Conservation (phyloP, 2,888 invertebrate genomes). For the Hipparchia semele region DNA sequence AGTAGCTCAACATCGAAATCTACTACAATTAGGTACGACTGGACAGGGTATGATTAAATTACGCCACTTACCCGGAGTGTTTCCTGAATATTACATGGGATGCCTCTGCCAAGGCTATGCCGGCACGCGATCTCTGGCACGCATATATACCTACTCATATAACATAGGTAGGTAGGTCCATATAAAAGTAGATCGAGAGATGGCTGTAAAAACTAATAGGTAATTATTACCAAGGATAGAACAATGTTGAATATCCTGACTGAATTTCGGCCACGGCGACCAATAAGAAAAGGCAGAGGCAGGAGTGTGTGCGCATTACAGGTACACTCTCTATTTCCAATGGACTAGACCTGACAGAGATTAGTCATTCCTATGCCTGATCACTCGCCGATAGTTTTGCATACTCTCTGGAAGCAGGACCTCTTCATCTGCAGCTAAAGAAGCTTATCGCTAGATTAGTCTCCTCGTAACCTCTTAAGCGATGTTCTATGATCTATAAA, state of each 20-base stretch:
- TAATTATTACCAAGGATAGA: not conserved
- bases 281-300: too few species aligned
- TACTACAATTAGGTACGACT: constrained; percentile 76
- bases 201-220: not conserved
- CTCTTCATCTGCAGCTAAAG: too few species aligned
- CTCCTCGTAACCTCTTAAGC: too few species aligned
- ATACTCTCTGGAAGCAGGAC: too few species aligned
- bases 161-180: constrained; percentile 19
- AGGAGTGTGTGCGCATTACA: too few species aligned
- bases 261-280: too few species aligned
- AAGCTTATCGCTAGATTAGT: too few species aligned
- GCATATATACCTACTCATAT: constrained; percentile 53
- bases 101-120: constrained; percentile 77
- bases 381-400: too few species aligned
- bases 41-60: constrained; percentile 81
- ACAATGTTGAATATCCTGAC: not conserved
- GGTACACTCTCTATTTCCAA: too few species aligned
- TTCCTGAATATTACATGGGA: constrained; percentile 82
- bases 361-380: too few species aligned
- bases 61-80: constrained; percentile 78
- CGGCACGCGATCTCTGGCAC: constrained; percentile 77
- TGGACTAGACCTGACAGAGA: too few species aligned
- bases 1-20: constrained; percentile 72
- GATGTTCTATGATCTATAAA: too few species aligned
- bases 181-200: constrained; percentile 15